These are phyloP conservation scores for Ectropis crepuscularia DNA, from an alignment of 2,888 invertebrate species.

Conservation along the genomic window DNA sequence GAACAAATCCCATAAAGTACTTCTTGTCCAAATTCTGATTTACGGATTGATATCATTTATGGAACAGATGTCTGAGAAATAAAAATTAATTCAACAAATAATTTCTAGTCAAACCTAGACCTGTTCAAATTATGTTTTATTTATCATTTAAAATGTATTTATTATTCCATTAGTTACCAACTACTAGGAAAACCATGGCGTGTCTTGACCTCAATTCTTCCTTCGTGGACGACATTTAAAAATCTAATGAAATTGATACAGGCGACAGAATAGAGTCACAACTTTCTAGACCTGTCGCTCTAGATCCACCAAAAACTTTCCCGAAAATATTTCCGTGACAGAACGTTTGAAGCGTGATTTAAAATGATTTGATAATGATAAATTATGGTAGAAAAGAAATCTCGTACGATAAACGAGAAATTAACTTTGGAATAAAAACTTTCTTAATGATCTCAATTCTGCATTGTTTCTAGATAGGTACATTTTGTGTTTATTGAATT, in stretches of 20 bases:
- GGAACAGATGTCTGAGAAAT: too few relatives aligned
- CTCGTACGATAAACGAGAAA: too few relatives aligned
- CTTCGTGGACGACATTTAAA: conserved; percentile 20
- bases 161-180: not conserved
- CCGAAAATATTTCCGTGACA: not conserved
- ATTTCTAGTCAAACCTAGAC: not conserved
- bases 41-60: too few relatives aligned
- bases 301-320: conserved; percentile 1
- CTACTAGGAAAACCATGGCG: not conserved
- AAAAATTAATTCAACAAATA: not conserved
- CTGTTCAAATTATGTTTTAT: not conserved
- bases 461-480: too few relatives aligned
- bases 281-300: conserved; percentile 21
- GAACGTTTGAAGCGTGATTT: too few relatives aligned
- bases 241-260: conserved; percentile 21
- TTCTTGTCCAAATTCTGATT: too few relatives aligned
- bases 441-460: too few relatives aligned
- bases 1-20: too few relatives aligned
- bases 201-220: not conserved
- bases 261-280: conserved; percentile 2
- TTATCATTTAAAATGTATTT: not conserved
- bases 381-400: too few relatives aligned
- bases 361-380: too few relatives aligned
- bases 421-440: not conserved
- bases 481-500: too few relatives aligned